A percentile compares a stretch with the other conserved stretches of the same genome.
These are phyloP conservation scores for Holocentrus rufus DNA, from an alignment of 2,797 vertebrate species.

Conservation along the genomic window DNA sequence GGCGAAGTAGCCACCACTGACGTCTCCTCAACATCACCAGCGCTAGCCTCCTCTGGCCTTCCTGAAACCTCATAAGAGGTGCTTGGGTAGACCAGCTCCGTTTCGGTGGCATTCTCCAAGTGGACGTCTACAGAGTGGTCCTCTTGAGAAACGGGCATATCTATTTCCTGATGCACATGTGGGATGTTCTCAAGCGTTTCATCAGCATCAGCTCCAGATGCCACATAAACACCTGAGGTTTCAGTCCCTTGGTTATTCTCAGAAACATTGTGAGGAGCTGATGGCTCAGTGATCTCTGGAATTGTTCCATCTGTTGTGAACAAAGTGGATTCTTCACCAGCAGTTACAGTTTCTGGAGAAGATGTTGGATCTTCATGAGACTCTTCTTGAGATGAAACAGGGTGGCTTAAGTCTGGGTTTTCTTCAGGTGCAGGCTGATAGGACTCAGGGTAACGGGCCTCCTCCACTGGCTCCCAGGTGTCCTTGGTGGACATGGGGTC, in stretches of 20 bases:
- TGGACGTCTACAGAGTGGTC: constrained; percentile 34
- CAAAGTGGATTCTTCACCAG: constrained; percentile 22
- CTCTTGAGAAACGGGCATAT: constrained; percentile 44
- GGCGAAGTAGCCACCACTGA: constrained; percentile 9
- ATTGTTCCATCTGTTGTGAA: constrained; percentile 20
- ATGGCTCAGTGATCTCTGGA: constrained; percentile 5
- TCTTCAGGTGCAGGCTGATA: constrained; percentile 50
- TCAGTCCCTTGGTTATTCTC: constrained; percentile 24
- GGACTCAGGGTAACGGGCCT: constrained; percentile 43
- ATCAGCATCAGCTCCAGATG: constrained; percentile 33
- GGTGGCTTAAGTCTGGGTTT: constrained; percentile 16
- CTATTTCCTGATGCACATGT: constrained; percentile 19
- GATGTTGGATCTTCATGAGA: constrained; percentile 18
- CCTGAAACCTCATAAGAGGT: constrained; percentile 30
- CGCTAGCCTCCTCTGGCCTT: constrained; percentile 32
- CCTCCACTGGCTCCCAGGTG: constrained; percentile 51
- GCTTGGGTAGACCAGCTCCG: constrained; percentile 18
- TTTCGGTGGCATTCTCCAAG: constrained; percentile 1
- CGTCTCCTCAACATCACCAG: constrained; percentile 3
- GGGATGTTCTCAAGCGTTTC: constrained; percentile 34
- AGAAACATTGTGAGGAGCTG: constrained; percentile 27
- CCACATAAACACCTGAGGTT: constrained; percentile 10
- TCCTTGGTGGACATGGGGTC: constrained; percentile 38
- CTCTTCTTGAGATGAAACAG: constrained; percentile 20
- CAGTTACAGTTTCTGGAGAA: constrained; percentile 7